phyloP scores from a whole-genome alignment of 2,113 vertebrate species.

The Ascaphus truei region DNA sequence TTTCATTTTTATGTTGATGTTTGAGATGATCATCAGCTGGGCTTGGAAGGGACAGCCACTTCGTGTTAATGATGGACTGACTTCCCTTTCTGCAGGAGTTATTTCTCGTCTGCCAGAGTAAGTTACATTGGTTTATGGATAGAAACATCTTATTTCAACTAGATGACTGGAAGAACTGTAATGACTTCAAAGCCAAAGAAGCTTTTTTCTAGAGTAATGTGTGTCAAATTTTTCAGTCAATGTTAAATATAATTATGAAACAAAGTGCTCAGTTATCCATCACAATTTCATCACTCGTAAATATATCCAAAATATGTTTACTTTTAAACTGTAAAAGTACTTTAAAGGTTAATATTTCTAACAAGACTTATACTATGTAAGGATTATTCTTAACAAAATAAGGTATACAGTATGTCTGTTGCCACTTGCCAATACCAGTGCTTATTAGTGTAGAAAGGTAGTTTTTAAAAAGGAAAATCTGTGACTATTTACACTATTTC shows the following conservation, averaged over 20 bases:
- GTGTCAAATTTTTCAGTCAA: background rate
- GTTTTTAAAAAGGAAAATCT: too few relatives aligned
- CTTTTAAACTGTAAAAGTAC: background rate
- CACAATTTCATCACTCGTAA: background rate
- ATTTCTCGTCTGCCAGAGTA: slow-evolving; percentile 79
- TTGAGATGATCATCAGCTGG: slow-evolving; percentile 75
- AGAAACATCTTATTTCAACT: slow-evolving; percentile 24
- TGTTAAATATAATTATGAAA: background rate
- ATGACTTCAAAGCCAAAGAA: background rate
- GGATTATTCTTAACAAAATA: too few relatives aligned
- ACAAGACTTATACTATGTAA: too few relatives aligned
- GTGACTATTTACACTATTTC: too few relatives aligned
- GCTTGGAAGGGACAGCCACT: slow-evolving; percentile 57
- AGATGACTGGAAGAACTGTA: background rate
- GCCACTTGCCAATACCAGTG: too few relatives aligned
- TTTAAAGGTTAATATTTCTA: too few relatives aligned
- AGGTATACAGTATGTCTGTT: too few relatives aligned
- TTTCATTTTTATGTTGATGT: slow-evolving; percentile 75
- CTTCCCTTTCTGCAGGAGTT: slow-evolving; percentile 78
- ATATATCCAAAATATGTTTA: background rate
- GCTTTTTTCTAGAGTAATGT: background rate
- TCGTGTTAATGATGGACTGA: slow-evolving; percentile 71
- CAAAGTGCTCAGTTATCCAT: background rate
- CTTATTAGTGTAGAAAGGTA: too few relatives aligned
- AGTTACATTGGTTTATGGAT: slow-evolving; percentile 44